phyloP scores from a whole-genome alignment of 2,888 invertebrate species.

The Phengaris arion region DNA sequence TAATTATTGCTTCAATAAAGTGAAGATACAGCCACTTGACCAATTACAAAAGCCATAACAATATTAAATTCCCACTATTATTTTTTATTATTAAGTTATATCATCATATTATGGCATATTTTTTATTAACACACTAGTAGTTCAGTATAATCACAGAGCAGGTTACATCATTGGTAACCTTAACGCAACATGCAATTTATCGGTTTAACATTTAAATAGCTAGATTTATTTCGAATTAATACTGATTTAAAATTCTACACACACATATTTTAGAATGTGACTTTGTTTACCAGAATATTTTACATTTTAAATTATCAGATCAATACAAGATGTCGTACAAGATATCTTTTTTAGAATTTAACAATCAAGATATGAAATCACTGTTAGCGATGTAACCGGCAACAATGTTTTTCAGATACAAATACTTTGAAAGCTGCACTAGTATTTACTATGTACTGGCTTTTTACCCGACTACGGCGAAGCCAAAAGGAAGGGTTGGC shows the following conservation, averaged over 20 bases:
- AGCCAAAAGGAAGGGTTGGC: no score
- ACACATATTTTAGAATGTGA: not conserved
- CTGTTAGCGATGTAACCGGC: not conserved
- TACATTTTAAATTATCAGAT: not conserved
- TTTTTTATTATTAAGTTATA: not conserved
- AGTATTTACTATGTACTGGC: no score
- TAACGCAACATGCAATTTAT: constrained; percentile 9
- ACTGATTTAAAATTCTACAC: constrained; percentile 9
- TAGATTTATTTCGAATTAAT: constrained; percentile 9
- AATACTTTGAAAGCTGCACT: not conserved
- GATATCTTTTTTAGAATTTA: not conserved
- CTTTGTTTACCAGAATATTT: not conserved
- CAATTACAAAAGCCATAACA: not conserved
- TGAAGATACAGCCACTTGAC: not conserved
- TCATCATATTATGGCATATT: not conserved
- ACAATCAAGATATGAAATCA: not conserved
- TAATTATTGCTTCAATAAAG: constrained; percentile 7
- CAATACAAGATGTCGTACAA: no score
- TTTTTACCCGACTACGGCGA: no score
- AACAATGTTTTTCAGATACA: not conserved
- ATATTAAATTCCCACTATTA: not conserved
- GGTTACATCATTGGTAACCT: not conserved
- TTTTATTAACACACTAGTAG: not conserved
- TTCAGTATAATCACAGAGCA: not conserved
- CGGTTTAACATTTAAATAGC: not conserved